Conservation (phyloP, 2,888 invertebrate genomes). For the Colostygia pectinataria region DNA sequence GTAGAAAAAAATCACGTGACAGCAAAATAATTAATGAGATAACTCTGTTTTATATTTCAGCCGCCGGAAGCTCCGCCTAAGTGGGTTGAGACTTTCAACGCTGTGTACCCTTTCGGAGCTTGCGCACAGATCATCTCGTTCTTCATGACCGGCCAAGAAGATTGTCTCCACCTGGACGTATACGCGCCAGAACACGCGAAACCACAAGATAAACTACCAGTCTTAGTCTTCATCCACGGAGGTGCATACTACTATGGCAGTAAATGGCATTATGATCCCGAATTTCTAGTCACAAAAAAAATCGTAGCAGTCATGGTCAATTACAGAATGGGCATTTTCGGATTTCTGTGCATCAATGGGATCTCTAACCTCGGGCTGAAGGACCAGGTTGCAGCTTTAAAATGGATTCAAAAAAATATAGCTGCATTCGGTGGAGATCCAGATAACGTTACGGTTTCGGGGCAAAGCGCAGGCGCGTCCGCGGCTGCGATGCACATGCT, state of each 20-base stretch:
- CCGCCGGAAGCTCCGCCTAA: conserved; percentile 51
- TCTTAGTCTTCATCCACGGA: conserved; percentile 70
- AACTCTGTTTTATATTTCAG: conserved; percentile 45
- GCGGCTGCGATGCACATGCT: conserved; percentile 66
- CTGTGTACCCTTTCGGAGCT: conserved; percentile 49
- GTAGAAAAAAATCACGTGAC: too few species aligned
- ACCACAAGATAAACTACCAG: conserved; percentile 50
- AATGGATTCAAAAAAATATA: conserved; percentile 70
- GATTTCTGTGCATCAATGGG: conserved; percentile 66
- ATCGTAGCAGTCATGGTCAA: conserved; percentile 63
- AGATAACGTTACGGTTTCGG: conserved; percentile 69
- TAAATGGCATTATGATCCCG: conserved; percentile 69
- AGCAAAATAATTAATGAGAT: too few species aligned
- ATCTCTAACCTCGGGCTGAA: conserved; percentile 69
- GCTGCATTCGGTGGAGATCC: conserved; percentile 71
- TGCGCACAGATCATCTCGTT: conserved; percentile 59
- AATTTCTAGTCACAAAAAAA: conserved; percentile 66
- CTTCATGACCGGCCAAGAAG: conserved; percentile 58
- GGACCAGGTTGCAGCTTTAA: conserved; percentile 70
- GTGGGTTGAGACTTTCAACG: conserved; percentile 61
- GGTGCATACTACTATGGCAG: conserved; percentile 72
- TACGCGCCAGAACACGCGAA: conserved; percentile 50
- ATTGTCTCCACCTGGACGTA: conserved; percentile 68
- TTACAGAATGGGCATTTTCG: conserved; percentile 68
- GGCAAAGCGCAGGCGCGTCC: conserved; percentile 72